Percentiles rank a stretch among this genome's conserved stretches.
These are phyloP conservation scores for Drosophila lacteicornis DNA, from an alignment of 1,140 invertebrate species.

Conservation along the genomic window DNA sequence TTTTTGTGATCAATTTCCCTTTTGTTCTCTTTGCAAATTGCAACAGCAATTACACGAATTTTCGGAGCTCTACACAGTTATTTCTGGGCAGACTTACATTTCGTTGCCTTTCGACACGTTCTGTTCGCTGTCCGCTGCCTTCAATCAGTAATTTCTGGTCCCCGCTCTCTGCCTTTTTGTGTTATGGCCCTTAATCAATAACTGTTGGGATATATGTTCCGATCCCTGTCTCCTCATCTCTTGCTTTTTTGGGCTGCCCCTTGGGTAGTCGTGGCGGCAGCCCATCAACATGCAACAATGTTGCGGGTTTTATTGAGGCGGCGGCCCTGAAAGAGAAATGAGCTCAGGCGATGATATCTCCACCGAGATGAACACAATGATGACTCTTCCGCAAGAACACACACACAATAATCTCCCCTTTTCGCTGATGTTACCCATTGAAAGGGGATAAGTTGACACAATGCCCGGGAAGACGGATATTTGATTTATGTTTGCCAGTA, in stretches of 20 bases:
- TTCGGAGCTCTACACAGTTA: slow-evolving; percentile 58
- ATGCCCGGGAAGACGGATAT: not conserved
- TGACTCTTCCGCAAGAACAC: slow-evolving; percentile 7
- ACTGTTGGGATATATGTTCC: slow-evolving; percentile 55
- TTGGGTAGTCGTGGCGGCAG: slow-evolving; percentile 64
- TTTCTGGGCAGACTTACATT: slow-evolving; percentile 9
- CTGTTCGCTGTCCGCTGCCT: slow-evolving; percentile 36
- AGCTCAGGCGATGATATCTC: slow-evolving; percentile 22
- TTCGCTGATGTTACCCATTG: slow-evolving; percentile 1
- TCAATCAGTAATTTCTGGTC: slow-evolving; percentile 74
- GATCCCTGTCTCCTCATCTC: not conserved
- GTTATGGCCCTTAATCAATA: slow-evolving; percentile 82
- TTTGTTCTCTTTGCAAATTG: slow-evolving; percentile 53
- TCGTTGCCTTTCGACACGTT: slow-evolving; percentile 50
- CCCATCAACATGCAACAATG: slow-evolving; percentile 76
- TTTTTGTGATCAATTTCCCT: slow-evolving; percentile 30
- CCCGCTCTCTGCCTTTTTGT: slow-evolving; percentile 22
- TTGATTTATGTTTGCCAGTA: slow-evolving; percentile 35
- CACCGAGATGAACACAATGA: not conserved
- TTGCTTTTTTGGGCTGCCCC: not conserved
- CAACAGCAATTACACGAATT: slow-evolving; percentile 73
- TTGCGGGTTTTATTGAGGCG: slow-evolving; percentile 67
- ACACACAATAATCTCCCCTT: not conserved
- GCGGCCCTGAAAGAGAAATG: slow-evolving; percentile 38
- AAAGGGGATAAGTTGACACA: slow-evolving; percentile 7